A percentile compares a stretch with the other conserved stretches of the same genome.
Conservation (phyloP, 2,113 vertebrate genomes). For the Orthonyx spaldingii region DNA sequence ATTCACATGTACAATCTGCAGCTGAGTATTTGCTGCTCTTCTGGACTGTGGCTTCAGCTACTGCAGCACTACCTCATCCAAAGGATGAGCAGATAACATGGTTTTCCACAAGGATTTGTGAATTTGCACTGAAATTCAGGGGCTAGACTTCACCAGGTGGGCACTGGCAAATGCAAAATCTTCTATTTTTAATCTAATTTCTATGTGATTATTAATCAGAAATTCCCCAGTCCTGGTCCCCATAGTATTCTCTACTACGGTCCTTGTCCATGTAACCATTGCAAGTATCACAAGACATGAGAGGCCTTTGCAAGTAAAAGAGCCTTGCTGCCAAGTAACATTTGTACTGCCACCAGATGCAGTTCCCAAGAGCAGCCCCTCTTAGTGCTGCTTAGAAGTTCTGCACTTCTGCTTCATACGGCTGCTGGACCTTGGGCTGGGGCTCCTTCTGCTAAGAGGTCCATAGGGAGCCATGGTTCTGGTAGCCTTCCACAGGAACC, state of each 20-base stretch:
- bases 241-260: background rate
- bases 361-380: background rate
- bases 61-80: background rate
- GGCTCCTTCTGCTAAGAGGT: background rate
- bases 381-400: background rate
- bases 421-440: background rate
- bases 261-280: background rate
- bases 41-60: background rate
- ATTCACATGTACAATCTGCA: background rate
- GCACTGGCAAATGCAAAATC: background rate
- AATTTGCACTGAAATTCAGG: background rate
- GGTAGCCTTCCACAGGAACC: background rate
- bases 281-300: background rate
- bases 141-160: background rate
- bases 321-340: too few species aligned
- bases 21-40: background rate
- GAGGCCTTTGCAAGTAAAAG: background rate
- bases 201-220: background rate
- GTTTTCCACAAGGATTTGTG: background rate
- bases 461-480: background rate
- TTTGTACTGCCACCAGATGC: background rate
- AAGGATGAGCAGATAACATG: background rate
- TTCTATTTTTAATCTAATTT: background rate
- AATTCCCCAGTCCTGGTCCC: background rate
- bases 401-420: fast-evolving